Evolutionary conservation across 2,888 invertebrate species (phyloP).

Genomic region (Lasiommata megera): DNA sequence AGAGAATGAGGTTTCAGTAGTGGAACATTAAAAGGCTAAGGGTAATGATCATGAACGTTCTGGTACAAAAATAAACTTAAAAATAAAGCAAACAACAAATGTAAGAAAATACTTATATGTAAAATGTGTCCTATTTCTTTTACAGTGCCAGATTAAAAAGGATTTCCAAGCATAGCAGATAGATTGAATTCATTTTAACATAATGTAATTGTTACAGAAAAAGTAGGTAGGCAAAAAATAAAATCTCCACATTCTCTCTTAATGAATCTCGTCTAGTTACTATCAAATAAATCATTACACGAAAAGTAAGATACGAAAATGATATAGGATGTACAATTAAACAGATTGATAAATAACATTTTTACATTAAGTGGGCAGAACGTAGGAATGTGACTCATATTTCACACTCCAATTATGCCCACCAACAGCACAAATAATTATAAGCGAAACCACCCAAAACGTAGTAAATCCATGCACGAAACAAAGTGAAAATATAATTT

Average conservation of each 20-base stretch:
- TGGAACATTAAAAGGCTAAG: too few species aligned
- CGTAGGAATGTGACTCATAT: conserved; percentile 66
- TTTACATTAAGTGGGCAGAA: conserved; percentile 64
- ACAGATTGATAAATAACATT: conserved; percentile 56
- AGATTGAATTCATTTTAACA: not conserved
- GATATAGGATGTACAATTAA: conserved; percentile 27
- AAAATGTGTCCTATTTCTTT: not conserved
- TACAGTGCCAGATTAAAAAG: not conserved
- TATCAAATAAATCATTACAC: not conserved
- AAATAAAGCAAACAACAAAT: not conserved
- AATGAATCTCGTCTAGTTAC: not conserved
- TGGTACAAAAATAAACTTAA: not conserved
- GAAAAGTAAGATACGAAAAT: conserved; percentile 20
- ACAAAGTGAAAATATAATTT: conserved; percentile 60
- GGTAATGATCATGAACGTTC: too few species aligned
- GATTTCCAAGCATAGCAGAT: not conserved
- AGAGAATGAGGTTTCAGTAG: too few species aligned
- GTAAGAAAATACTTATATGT: not conserved
- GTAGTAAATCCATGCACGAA: conserved; percentile 64
- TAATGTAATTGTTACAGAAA: not conserved
- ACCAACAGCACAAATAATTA: conserved; percentile 73
- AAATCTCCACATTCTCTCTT: not conserved
- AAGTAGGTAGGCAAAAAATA: conserved; percentile 19
- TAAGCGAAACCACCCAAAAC: conserved; percentile 68
- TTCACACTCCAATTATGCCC: conserved; percentile 79